Percentiles rank a stretch among this genome's conserved stretches.
Conservation (phyloP, 2,888 invertebrate genomes). For the Drosophila atroscutellata region DNA sequence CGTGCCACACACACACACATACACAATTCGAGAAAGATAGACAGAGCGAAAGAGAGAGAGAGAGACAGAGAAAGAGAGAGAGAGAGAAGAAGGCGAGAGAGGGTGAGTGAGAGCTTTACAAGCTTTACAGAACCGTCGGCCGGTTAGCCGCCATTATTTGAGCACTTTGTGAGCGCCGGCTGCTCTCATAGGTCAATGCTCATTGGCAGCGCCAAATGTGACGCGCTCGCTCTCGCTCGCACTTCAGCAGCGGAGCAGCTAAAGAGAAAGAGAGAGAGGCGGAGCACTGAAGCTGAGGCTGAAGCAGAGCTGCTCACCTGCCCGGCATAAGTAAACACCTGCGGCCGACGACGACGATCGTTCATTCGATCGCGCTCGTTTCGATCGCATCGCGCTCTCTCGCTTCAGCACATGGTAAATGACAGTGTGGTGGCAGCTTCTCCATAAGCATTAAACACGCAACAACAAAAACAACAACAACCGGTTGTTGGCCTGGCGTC, state of each 20-base stretch:
- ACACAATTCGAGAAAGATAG: slow-evolving; percentile 5
- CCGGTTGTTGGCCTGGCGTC: slow-evolving; percentile 58
- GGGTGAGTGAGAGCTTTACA: slow-evolving; percentile 29
- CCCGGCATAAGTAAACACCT: slow-evolving; percentile 55
- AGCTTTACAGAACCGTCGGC: slow-evolving; percentile 36
- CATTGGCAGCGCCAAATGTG: slow-evolving; percentile 28
- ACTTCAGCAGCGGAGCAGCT: slow-evolving; percentile 14
- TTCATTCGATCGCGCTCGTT: slow-evolving; percentile 50
- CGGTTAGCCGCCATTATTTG: slow-evolving; percentile 72
- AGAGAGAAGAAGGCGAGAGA: slow-evolving; percentile 1
- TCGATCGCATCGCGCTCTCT: slow-evolving; percentile 58
- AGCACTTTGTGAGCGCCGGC: slow-evolving; percentile 36
- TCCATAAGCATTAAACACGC: slow-evolving; percentile 7
- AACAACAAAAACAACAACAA: slow-evolving; percentile 36
- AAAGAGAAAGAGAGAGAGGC: slow-evolving; percentile 28
- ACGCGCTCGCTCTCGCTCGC: slow-evolving; percentile 45
- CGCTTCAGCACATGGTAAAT: slow-evolving; percentile 35
- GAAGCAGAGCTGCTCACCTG: slow-evolving; percentile 54
- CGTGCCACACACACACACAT: slow-evolving; percentile 39
- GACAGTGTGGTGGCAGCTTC: slow-evolving; percentile 6
- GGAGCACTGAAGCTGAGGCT: slow-evolving; percentile 46
- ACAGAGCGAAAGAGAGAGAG: not conserved
- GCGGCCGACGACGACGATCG: slow-evolving; percentile 42
- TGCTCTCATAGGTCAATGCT: slow-evolving; percentile 47
- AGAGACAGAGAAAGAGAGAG: slow-evolving; percentile 9